These are phyloP conservation scores for Sula dactylatra DNA, from an alignment of 2,113 vertebrate genomes.

Conservation along the genomic window DNA sequence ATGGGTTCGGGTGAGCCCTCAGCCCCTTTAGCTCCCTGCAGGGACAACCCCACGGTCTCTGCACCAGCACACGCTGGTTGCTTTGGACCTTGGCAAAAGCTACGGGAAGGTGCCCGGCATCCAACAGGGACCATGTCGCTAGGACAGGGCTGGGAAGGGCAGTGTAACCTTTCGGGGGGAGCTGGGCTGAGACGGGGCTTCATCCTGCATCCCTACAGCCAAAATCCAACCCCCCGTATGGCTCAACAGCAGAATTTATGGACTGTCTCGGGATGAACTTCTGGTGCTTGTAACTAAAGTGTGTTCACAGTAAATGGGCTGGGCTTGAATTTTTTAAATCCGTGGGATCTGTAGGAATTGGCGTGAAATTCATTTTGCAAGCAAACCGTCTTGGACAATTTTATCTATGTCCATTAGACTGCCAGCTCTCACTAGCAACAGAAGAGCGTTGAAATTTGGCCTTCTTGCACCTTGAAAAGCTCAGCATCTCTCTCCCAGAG, in stretches of 20 bases:
- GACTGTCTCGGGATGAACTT: not conserved
- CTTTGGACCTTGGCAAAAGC: not conserved
- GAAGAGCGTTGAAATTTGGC: not conserved
- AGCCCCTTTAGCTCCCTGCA: not conserved
- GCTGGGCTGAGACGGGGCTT: not conserved
- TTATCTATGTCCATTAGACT: fast-evolving
- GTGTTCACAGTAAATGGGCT: not conserved
- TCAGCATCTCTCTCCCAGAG: not conserved
- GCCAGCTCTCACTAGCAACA: not conserved
- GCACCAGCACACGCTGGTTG: not conserved
- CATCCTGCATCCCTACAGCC: not conserved
- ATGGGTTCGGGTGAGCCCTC: not conserved
- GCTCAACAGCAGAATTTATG: not conserved
- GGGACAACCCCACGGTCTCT: not conserved
- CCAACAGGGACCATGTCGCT: fast-evolving
- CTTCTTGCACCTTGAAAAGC: not conserved
- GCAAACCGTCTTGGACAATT: not conserved
- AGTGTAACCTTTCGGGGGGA: not conserved
- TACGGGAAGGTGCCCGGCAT: not conserved
- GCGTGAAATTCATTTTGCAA: not conserved
- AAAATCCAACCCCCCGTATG: not conserved
- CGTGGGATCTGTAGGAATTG: not conserved
- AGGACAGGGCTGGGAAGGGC: not conserved
- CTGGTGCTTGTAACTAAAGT: not conserved
- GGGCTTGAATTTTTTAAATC: not conserved